phyloP scores from a whole-genome alignment of 2,888 invertebrate species.

The Dioctria linearis region DNA sequence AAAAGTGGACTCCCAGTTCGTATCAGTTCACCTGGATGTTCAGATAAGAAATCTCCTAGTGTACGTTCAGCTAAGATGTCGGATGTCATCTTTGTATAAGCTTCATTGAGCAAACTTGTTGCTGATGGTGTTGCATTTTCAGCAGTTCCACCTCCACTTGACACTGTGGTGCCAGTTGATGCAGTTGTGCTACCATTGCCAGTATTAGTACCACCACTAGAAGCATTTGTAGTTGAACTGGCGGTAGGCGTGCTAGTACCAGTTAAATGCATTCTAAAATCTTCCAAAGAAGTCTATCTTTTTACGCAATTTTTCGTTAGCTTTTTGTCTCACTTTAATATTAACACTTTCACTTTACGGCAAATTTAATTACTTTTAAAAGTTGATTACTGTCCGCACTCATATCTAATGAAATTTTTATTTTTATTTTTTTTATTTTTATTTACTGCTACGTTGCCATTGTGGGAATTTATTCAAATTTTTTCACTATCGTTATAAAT shows the following conservation, averaged over 20 bases:
- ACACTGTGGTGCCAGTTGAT: slow-evolving; percentile 15
- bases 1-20: slow-evolving; percentile 95
- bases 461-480: too few species aligned
- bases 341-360: background rate
- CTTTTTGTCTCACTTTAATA: background rate
- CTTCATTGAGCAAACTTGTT: slow-evolving; percentile 81
- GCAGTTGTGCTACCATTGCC: background rate
- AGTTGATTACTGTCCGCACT: too few species aligned
- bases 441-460: too few species aligned
- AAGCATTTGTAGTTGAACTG: slow-evolving; percentile 55
- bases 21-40: slow-evolving; percentile 93
- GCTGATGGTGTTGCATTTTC: slow-evolving; percentile 82
- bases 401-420: too few species aligned
- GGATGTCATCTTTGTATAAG: slow-evolving; percentile 90
- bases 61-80: slow-evolving; percentile 91
- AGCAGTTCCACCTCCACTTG: slow-evolving; percentile 66
- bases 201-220: slow-evolving; percentile 37
- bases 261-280: slow-evolving; percentile 63
- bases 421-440: too few species aligned
- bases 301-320: background rate
- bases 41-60: slow-evolving; percentile 88
- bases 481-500: too few species aligned
- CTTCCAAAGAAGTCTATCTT: background rate
- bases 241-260: slow-evolving; percentile 61
- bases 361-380: background rate